Evolutionary conservation across 2,797 vertebrate genomes (phyloP).

Genomic region (Peromyscus attwateri): DNA sequence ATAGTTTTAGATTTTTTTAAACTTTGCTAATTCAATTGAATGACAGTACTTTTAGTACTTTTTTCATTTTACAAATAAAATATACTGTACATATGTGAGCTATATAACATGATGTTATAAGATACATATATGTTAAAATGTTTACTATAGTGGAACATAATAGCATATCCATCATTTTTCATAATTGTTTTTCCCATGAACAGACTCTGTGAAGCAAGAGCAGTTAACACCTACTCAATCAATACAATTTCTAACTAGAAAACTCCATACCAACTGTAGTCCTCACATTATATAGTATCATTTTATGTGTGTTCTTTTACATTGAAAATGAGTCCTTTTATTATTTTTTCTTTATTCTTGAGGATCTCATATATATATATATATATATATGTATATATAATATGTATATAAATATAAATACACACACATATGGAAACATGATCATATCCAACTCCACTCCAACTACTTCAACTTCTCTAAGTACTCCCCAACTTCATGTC

Average conservation of each 20-base stretch:
- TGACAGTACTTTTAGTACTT: background rate
- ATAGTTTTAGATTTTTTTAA: slow-evolving; percentile 39
- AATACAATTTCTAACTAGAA: background rate
- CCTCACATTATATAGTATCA: background rate
- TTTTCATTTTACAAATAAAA: background rate
- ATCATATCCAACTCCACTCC: background rate
- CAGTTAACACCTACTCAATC: background rate
- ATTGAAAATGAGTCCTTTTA: background rate
- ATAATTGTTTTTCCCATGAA: background rate
- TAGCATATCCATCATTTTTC: background rate
- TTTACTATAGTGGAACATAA: background rate
- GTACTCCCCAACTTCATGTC: background rate
- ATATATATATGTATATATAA: too few species aligned
- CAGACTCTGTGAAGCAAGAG: background rate
- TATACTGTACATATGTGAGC: background rate
- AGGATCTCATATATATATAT: background rate
- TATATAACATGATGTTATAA: background rate
- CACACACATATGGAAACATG: background rate
- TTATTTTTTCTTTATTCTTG: background rate
- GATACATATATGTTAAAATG: background rate
- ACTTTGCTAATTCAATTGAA: background rate
- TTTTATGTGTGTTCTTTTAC: background rate
- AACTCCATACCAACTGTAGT: background rate
- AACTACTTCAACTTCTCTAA: background rate
- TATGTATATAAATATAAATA: background rate